Percentiles rank a stretch among this genome's conserved stretches.
Conservation (phyloP, 2,888 invertebrate genomes). For the Podotricha telesiphe region DNA sequence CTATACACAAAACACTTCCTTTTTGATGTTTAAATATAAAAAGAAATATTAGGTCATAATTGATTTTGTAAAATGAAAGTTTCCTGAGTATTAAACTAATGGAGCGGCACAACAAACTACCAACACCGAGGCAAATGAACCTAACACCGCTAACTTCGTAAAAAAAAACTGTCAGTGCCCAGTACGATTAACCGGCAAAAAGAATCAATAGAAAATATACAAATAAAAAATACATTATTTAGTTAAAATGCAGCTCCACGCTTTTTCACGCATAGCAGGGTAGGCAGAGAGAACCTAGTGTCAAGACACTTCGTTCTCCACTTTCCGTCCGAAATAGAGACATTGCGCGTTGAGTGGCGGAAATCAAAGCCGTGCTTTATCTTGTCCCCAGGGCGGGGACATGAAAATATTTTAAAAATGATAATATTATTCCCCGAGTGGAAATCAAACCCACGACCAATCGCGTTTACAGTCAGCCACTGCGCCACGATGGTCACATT, state of each 20-base stretch:
- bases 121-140: slow-evolving; percentile 65
- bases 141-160: slow-evolving; percentile 66
- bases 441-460: no score
- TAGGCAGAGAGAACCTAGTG: no score
- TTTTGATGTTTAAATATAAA: not conserved
- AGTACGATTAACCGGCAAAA: slow-evolving; percentile 62
- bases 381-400: no score
- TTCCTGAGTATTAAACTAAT: slow-evolving; percentile 45
- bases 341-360: no score
- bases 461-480: no score
- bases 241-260: not conserved
- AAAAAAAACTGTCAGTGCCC: slow-evolving; percentile 67
- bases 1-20: not conserved
- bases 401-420: no score
- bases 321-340: no score
- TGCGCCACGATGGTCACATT: no score
- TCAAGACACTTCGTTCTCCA: no score
- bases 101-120: slow-evolving; percentile 53
- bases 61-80: slow-evolving; percentile 50
- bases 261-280: no score
- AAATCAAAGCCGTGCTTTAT: no score
- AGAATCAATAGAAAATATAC: slow-evolving; percentile 60
- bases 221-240: slow-evolving; percentile 54
- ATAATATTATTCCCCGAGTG: no score
- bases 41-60: slow-evolving; percentile 38